Conservation (phyloP, 2,888 invertebrate genomes). For the Melanostoma scalare region DNA sequence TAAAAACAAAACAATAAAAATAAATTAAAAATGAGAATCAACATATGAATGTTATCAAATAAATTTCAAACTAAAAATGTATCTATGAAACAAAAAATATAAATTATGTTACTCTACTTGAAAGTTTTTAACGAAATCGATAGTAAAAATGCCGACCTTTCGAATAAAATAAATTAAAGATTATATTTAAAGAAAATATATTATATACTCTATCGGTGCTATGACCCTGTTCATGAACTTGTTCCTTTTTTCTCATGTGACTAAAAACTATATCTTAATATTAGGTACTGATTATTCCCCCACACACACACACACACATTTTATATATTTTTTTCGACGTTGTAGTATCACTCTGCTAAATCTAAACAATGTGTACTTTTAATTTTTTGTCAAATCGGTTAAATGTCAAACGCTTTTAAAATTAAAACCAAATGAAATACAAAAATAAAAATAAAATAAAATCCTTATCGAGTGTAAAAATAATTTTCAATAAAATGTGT, state of each 20-base stretch:
- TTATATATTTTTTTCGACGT: background rate
- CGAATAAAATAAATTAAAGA: conserved; percentile 7
- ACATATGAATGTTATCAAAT: conserved; percentile 46
- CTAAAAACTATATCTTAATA: background rate
- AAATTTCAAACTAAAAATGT: conserved; percentile 12
- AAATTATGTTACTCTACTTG: conserved; percentile 46
- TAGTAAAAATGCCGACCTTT: background rate
- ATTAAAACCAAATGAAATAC: background rate
- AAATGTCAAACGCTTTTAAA: conserved; percentile 27
- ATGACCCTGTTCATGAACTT: conserved; percentile 33
- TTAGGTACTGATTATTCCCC: background rate
- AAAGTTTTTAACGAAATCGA: conserved; percentile 51
- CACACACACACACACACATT: background rate
- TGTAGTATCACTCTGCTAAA: conserved; percentile 45
- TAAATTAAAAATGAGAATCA: conserved; percentile 32
- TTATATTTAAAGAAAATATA: background rate
- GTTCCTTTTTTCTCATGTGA: background rate
- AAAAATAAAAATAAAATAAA: conserved; percentile 6
- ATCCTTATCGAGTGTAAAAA: background rate
- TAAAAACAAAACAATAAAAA: conserved; percentile 21
- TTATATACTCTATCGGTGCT: conserved; percentile 47
- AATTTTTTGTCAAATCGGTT: background rate
- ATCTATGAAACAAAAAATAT: conserved; percentile 15
- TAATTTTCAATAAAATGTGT: conserved; percentile 12
- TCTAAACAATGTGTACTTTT: background rate